These are phyloP conservation scores for Neomonachus schauinslandi DNA, from an alignment of 2,113 vertebrate genomes.

Conservation along the genomic window DNA sequence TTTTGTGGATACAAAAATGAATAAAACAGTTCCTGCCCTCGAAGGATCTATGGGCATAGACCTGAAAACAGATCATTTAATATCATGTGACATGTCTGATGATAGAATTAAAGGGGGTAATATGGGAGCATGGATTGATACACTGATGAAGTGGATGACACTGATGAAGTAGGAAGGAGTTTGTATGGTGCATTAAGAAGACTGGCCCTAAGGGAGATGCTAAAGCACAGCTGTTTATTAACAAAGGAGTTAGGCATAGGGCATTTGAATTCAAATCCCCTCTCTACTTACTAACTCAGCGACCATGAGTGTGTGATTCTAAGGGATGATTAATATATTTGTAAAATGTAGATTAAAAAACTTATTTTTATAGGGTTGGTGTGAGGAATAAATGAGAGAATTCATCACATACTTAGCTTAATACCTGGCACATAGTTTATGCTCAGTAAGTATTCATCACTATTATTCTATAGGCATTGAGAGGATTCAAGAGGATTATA, in stretches of 20 bases:
- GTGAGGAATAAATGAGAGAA: not conserved
- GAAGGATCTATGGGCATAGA: not conserved
- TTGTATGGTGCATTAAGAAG: not conserved
- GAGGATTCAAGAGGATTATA: not conserved
- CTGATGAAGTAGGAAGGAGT: not conserved
- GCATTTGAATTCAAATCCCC: not conserved
- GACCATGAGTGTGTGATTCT: not conserved
- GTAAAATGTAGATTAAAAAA: not conserved
- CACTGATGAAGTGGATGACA: too few species aligned
- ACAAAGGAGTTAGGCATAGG: not conserved
- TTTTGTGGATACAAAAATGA: not conserved
- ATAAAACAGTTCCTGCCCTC: not conserved
- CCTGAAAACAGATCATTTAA: not conserved
- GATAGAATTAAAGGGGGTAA: not conserved
- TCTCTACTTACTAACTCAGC: not conserved
- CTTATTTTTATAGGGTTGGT: not conserved
- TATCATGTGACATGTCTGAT: not conserved
- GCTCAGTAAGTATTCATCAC: not conserved
- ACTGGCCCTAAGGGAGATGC: not conserved
- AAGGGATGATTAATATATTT: not conserved
- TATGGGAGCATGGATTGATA: not conserved
- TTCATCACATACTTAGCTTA: not conserved
- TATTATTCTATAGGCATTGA: not conserved
- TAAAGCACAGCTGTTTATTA: not conserved
- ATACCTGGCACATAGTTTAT: not conserved